phyloP scores from a whole-genome alignment of 1,140 invertebrate species.

The Venustaconcha ellipsiformis region DNA sequence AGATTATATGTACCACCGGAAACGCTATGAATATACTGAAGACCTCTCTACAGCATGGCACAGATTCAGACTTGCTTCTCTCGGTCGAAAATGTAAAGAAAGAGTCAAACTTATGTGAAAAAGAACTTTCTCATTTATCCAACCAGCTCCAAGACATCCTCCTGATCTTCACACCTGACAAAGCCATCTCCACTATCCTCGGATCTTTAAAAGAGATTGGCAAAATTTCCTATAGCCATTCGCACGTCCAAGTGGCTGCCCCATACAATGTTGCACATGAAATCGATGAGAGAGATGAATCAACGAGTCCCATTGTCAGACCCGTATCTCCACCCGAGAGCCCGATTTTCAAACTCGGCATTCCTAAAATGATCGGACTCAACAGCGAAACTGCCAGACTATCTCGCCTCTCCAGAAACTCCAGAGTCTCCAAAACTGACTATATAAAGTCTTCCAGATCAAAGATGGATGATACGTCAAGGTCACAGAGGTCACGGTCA shows the following conservation, averaged over 20 bases:
- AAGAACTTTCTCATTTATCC: constrained; percentile 25
- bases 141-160: constrained; percentile 27
- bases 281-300: constrained; percentile 3
- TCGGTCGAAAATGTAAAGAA: constrained; percentile 39
- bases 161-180: constrained; percentile 35
- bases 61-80: constrained; percentile 38
- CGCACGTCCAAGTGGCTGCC: constrained; percentile 33
- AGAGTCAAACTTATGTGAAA: constrained; percentile 31
- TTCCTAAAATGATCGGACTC: neutral
- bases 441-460: neutral
- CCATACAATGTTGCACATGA: constrained; percentile 31
- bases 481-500: constrained; percentile 8
- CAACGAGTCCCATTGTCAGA: too few relatives aligned
- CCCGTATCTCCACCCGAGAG: too few relatives aligned
- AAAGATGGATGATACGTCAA: constrained; percentile 4
- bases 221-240: constrained; percentile 30
- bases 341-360: too few relatives aligned
- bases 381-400: neutral
- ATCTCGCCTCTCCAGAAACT: constrained; percentile 1
- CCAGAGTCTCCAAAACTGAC: constrained; percentile 1
- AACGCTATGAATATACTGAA: constrained; percentile 35
- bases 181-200: constrained; percentile 23
- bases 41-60: constrained; percentile 34
- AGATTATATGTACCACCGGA: constrained; percentile 36
- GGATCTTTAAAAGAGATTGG: constrained; percentile 32